phyloP scores from a whole-genome alignment of 1,140 invertebrate genomes.

The Bombus terrestris region DNA sequence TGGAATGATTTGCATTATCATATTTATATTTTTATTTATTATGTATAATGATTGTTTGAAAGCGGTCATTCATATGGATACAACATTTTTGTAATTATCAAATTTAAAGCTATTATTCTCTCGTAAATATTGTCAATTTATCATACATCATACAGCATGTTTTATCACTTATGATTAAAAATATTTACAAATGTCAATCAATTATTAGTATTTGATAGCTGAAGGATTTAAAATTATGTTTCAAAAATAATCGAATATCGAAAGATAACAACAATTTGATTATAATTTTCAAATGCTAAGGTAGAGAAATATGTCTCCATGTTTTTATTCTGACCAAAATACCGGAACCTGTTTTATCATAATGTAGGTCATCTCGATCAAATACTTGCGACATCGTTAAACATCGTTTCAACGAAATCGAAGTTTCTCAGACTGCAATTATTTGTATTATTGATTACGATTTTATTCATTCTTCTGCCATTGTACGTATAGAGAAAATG shows the following conservation, averaged over 20 bases:
- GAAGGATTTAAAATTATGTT: neutral
- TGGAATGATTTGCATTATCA: neutral
- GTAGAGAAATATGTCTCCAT: slow-evolving; percentile 7
- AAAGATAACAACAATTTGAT: neutral
- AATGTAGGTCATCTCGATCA: slow-evolving; percentile 61
- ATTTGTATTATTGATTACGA: slow-evolving; percentile 2
- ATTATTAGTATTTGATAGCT: neutral
- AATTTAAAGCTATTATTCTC: neutral
- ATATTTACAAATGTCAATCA: neutral
- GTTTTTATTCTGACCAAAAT: slow-evolving; percentile 52
- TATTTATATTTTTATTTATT: neutral
- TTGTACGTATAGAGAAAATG: neutral
- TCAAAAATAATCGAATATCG: neutral
- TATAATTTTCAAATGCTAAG: neutral
- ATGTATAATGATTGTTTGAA: neutral
- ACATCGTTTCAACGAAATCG: slow-evolving; percentile 41
- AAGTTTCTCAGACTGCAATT: slow-evolving; percentile 13
- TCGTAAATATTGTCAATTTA: neutral
- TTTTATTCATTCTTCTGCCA: neutral
- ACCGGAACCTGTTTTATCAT: slow-evolving; percentile 57
- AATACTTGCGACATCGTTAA: slow-evolving; percentile 56
- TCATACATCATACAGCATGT: neutral
- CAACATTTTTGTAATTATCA: neutral
- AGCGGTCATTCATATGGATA: neutral
- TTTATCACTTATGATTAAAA: neutral